Evolutionary conservation across 2,113 vertebrate species (phyloP), one percentile per base, ranked within the genome.

Genomic region (Sarotherodon lohbergeri): DNA sequence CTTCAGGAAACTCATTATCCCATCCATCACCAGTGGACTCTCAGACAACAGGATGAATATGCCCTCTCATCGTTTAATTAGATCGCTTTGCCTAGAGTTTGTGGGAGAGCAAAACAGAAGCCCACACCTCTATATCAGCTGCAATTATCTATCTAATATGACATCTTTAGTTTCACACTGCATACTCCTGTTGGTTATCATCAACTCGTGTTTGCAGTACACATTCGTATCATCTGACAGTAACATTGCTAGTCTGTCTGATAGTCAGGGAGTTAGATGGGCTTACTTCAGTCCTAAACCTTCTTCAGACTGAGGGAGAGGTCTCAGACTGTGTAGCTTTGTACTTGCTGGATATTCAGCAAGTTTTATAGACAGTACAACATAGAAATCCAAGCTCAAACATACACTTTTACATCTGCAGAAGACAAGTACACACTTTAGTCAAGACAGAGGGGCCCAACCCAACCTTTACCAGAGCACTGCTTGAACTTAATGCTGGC

Each of bases 1-100:
- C 95, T 95, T 96, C 95, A 95, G 92, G 93, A 96, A 96, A 96
- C 94, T 96, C 95, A 96, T 96, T 97, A 96, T 95, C 93, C 93
- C 87, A 95, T 95, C 95, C 95, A 92, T 95, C 95, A 95, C 90
- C 91, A 90, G 92, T 90, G 92, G 93, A 91, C 92, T 93, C 93
- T 90, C 90, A 91, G 93, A 86, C 94, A 93, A 93, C 89, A 83
- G 89, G 68, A 93, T 87, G 94, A 93, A 94, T 93, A 93, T 95
- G 93, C 91, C 94, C 94, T 92, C 94, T 95, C 94, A 91, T 94
- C 91, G 82, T 94, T 96, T 96, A 97, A 97, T 97, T 96, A 96
- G 94, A 94, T 91, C 80, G 87, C 92, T 94, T 95, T 93, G 89
- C 95, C 91, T 84, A 80, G 92, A 91, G 86, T 95, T 94, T 92